Evolutionary conservation across 1,140 invertebrate species (phyloP), one percentile per base, ranked within the genome.

Genomic region (Trachelipus rathkii): DNA sequence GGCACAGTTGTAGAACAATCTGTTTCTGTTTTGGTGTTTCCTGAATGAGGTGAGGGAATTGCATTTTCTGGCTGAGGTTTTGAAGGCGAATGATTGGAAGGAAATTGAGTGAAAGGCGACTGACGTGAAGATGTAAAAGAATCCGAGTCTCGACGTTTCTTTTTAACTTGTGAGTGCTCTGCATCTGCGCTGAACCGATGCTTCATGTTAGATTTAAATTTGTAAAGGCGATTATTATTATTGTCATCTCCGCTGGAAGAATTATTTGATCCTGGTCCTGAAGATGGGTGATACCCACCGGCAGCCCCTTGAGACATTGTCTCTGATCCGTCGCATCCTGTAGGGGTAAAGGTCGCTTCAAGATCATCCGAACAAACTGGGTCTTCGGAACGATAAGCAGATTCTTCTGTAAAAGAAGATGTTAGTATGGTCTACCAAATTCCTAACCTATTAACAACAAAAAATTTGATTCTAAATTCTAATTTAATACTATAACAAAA

Each of bases 151-250:
- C 75, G 60, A 68, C 74, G 67, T 60, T 83, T 81, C 24, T 82
- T 81, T 11, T 69, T 77, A 10, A 76, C 76, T 44, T 79, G 74
- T 71, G 82, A 78, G 24, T 82, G 80, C 15, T 84, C 84, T 6
- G 77, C 69, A 71, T 81, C 79, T 46, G 76, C 79, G 71, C 79
- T 81, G 82, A 97, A 97, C 69, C 95, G 87, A 83, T 95, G 91
- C 81, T 96, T 95, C 77, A 97, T 97, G 80, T 92, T 94, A 81
- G 93, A 96, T 86, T 97, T 97, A 86, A 96, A 96, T 86, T 97
- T 96, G 86, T 96, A 80, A 15, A 79, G 43, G 45, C 75, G 77
- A 71, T 71, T 77, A 43, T 53, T 76, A 50, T 79, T 79, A 44
- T 79, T 75, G 53, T 80, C 79, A 71, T 76, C 69, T 45, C 78